Conservation (phyloP, 2,797 vertebrate genomes). For the Oreochromis grahami region DNA sequence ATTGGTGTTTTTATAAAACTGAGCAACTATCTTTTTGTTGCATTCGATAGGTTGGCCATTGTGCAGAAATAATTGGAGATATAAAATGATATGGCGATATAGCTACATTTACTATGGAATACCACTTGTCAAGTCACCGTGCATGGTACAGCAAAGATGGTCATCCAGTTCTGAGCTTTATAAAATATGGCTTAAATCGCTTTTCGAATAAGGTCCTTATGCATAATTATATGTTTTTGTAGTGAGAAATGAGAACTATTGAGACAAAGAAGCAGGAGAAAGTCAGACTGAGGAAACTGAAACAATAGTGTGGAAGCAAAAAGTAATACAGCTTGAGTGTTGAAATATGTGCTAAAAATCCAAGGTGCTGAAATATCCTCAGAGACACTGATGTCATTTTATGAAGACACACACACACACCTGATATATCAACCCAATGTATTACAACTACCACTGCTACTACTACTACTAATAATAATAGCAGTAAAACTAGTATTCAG, state of each 20-base stretch:
- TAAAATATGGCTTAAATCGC: not conserved
- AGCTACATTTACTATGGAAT: not conserved
- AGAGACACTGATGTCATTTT: not conserved
- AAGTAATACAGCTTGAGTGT: not conserved
- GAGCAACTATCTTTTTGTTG: too few species aligned
- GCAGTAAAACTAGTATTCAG: not conserved
- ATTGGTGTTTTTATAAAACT: too few species aligned
- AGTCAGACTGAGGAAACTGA: not conserved
- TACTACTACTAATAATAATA: not conserved
- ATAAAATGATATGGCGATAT: not conserved
- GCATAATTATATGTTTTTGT: not conserved
- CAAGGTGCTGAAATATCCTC: too few species aligned
- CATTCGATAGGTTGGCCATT: too few species aligned
- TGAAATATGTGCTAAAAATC: too few species aligned
- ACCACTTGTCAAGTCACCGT: not conserved
- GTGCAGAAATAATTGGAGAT: not conserved
- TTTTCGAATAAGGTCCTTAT: not conserved
- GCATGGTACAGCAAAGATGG: not conserved
- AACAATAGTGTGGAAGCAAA: not conserved
- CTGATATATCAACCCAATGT: not conserved
- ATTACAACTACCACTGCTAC: not conserved
- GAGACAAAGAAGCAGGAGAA: not conserved
- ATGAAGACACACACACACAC: not conserved
- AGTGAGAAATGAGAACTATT: not conserved
- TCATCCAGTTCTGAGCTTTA: not conserved